Conservation (phyloP, 2,888 invertebrate genomes). For the Geophilus truncorum region DNA sequence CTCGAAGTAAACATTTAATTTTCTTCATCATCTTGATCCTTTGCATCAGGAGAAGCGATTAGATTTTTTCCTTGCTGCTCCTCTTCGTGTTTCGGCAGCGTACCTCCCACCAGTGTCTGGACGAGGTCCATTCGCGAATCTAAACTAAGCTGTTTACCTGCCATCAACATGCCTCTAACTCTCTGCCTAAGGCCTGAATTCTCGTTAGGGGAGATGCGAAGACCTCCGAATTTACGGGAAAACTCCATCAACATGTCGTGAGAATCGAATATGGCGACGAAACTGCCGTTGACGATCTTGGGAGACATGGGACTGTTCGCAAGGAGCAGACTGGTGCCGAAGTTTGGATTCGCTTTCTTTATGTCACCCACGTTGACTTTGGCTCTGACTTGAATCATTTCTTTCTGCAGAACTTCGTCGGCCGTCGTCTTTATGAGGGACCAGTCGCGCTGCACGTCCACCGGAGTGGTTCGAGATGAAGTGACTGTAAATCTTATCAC, state of each 20-base stretch:
- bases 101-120: slow-evolving; percentile 39
- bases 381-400: slow-evolving; percentile 54
- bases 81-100: slow-evolving; percentile 34
- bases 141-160: slow-evolving; percentile 83
- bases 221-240: slow-evolving; percentile 63
- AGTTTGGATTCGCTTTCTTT: slow-evolving; percentile 70
- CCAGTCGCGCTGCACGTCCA: slow-evolving; percentile 72
- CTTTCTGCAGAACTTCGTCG: slow-evolving; percentile 53
- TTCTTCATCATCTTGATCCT: neutral
- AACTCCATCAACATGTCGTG: slow-evolving; percentile 65
- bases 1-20: neutral
- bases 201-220: slow-evolving; percentile 67
- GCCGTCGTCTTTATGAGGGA: slow-evolving; percentile 49
- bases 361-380: slow-evolving; percentile 38
- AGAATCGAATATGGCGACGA: slow-evolving; percentile 83
- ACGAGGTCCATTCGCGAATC: slow-evolving; percentile 89
- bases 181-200: slow-evolving; percentile 79
- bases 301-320: slow-evolving; percentile 96
- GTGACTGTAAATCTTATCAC: slow-evolving; percentile 93
- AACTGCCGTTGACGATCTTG: slow-evolving; percentile 90
- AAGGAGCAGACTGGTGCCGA: slow-evolving; percentile 85
- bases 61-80: neutral
- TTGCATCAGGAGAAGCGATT: neutral
- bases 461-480: slow-evolving; percentile 65
- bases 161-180: slow-evolving; percentile 80